Conservation (phyloP, 2,113 vertebrate species). For the Thunnus maccoyii region DNA sequence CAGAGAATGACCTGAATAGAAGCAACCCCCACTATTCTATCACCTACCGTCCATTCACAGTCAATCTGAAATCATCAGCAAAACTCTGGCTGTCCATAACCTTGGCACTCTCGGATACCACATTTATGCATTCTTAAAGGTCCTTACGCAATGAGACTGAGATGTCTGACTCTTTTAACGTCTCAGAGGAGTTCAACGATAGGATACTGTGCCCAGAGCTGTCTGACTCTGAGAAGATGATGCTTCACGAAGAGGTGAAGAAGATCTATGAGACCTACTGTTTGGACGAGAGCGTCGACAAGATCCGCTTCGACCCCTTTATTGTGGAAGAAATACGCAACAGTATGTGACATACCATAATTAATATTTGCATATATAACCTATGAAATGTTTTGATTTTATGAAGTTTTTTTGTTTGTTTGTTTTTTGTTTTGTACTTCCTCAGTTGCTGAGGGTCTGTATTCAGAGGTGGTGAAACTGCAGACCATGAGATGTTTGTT, state of each 20-base stretch:
- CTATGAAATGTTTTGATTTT: neutral
- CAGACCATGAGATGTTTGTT: slow-evolving; percentile 98
- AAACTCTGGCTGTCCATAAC: neutral
- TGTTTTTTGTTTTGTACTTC: neutral
- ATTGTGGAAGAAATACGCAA: slow-evolving; percentile 97
- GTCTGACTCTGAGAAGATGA: slow-evolving; percentile 90
- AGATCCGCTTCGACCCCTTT: slow-evolving; percentile 96
- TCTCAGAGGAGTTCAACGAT: slow-evolving; percentile 96
- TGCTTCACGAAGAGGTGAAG: slow-evolving; percentile 94
- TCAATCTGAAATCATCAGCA: neutral
- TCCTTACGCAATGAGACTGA: neutral
- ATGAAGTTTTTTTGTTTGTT: neutral
- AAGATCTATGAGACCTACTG: slow-evolving; percentile 98
- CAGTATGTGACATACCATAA: slow-evolving; percentile 86
- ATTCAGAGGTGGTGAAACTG: slow-evolving; percentile 93
- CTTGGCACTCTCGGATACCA: neutral
- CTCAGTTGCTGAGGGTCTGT: slow-evolving; percentile 94
- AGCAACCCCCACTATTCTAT: neutral
- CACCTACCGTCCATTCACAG: neutral
- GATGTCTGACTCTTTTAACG: slow-evolving; percentile 33
- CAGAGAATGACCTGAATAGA: neutral
- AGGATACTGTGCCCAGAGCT: slow-evolving; percentile 94
- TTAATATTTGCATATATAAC: neutral
- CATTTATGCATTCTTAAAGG: neutral
- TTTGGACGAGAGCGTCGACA: slow-evolving; percentile 96